Base-by-base conservation (phyloP, 2,797 vertebrate genomes). In the Anisognathus igniventris region DNA sequence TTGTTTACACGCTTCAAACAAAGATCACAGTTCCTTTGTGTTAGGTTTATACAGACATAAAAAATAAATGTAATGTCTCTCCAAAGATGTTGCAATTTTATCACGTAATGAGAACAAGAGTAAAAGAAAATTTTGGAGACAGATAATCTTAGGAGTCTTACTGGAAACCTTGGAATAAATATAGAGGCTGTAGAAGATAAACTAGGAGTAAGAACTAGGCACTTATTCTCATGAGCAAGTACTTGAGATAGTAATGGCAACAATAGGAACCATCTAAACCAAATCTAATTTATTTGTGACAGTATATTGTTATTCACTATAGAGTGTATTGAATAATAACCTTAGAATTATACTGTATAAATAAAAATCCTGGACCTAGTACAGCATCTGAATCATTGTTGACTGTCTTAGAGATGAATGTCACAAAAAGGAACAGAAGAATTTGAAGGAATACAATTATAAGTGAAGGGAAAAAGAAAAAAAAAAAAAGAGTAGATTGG, bases 1-100 rank as follows among this genome's bases (percentile, higher is more conserved):
- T 54, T 88, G 23, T 73, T 75, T 77, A 31, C 25, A 10, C 57
- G 28, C 48, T 89, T 92, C 50, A 87, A 72, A 79, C 21, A 88
- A 91, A 71, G 51, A 44, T 71, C 72, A 47, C 37, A 58, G 31
- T 44, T 91, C 27, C 53, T 94, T 68, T 92, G 61, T 88, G 51
- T 68, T 72, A 61, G 25, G 23, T 75, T 85, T 82, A 60, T 39
- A 66, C 4, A 79, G 44, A 64, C 14, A 48, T 17, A 37, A 68
- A 92, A 93, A 82, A 78, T 7, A 0, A 76, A 73, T 39, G 31
- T 15, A 90, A 65, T 35, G 9, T 65, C 48, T 84, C 33, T 67
- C 60, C 45, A 82, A 82, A 85, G 27, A 30, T 53, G 14, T 9
- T 75, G 18, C 10, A 33, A 27, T 79, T 94, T 79, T 85, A 73